Evolutionary conservation across 1,140 invertebrate species (phyloP), one percentile per base, ranked within the genome.

Genomic region (Aphis gossypii): DNA sequence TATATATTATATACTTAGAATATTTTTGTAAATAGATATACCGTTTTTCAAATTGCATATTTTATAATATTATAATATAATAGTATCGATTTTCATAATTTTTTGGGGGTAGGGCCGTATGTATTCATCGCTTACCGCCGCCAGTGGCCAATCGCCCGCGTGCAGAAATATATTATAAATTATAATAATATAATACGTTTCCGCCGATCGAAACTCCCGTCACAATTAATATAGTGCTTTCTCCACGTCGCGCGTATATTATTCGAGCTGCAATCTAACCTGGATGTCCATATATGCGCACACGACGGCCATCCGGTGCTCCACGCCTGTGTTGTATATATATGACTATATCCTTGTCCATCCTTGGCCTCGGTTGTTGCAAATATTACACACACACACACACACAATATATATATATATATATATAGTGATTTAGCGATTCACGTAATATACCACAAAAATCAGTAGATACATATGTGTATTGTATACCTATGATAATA

Each of bases 271-370:
- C 76, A 38, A 54, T 92, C 76, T 92, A 92, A 84, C 91, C 91
- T 92, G 91, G 76, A 92, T 92, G 91, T 92, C 91, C 91, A 92
- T 92, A 92, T 92, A 92, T 83, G 91, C 91, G 76, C 91, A 84
- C 68, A 2, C 76, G 91, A 92, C 91, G 91, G 91, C 91, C 76
- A 92, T 92, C 91, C 91, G 91, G 91, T 92, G 48, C 91, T 92
- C 91, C 91, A 92, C 82, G 76, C 38, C 46, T 51, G 38, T 84
- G 83, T 56, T 25, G 90, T 83, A 21, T 84, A 30, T 84, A 30
- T 84, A 76, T 76, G 60, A 76, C 60, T 76, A 25, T 30, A 76
- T 76, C 76, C 46, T 92, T 60, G 91, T 92, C 82, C 76, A 92
- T 92, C 91, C 76, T 92, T 84, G 91, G 76, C 91, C 91, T 83